phyloP scores from a whole-genome alignment of 1,140 invertebrate species.

The Drosophila sulfurigaster region DNA sequence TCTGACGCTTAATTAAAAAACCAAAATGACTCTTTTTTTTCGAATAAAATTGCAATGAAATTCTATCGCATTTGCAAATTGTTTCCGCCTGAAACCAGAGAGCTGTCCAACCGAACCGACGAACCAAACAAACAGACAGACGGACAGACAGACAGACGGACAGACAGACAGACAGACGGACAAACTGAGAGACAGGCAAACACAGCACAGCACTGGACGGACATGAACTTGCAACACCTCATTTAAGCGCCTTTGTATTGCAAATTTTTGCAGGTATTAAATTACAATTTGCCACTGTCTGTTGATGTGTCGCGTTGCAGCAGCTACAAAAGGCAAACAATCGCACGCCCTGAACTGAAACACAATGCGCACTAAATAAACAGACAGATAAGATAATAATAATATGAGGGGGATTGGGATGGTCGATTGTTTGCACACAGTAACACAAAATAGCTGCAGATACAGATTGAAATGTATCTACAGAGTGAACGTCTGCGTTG shows the following conservation, averaged over 20 bases:
- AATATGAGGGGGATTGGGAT: constrained; percentile 31
- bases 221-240: constrained; percentile 76
- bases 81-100: constrained; percentile 74
- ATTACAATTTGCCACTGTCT: constrained; percentile 73
- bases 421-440: constrained; percentile 1
- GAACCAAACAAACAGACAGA: constrained; percentile 11
- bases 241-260: constrained; percentile 79
- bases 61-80: constrained; percentile 82
- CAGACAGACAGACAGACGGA: background rate
- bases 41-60: constrained; percentile 62
- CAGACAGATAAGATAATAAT: constrained; percentile 64
- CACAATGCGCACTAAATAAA: constrained; percentile 78
- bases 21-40: constrained; percentile 10
- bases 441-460: constrained; percentile 9
- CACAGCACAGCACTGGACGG: constrained; percentile 31
- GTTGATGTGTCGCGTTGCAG: constrained; percentile 41
- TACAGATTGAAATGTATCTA: constrained; percentile 69
- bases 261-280: constrained; percentile 76
- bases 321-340: constrained; percentile 62
- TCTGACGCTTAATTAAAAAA: constrained; percentile 69
- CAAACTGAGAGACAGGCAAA: constrained; percentile 6
- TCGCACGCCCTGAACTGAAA: constrained; percentile 64
- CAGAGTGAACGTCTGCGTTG: constrained; percentile 32
- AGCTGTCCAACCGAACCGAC: constrained; percentile 37
- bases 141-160: constrained; percentile 35